Conservation (phyloP, 2,797 vertebrate genomes). For the Darevskia nairensis region DNA sequence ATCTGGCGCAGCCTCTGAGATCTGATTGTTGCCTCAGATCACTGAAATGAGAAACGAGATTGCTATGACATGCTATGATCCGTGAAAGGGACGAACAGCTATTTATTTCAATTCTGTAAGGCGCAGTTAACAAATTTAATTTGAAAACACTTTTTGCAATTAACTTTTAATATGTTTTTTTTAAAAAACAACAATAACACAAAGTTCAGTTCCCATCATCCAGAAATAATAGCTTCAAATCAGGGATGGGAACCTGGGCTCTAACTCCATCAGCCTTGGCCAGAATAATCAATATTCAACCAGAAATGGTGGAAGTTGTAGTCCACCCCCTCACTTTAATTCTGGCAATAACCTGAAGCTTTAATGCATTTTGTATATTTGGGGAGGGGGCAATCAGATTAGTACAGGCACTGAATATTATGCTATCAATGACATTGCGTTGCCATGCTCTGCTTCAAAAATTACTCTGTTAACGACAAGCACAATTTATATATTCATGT, state of each 20-base stretch:
- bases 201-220: not conserved
- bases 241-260: not conserved
- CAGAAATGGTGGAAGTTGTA: not conserved
- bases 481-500: not conserved
- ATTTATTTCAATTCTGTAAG: slow-evolving; percentile 13
- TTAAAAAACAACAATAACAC: slow-evolving; percentile 10
- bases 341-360: slow-evolving; percentile 16
- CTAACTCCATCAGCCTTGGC: not conserved
- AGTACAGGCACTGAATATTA: not conserved
- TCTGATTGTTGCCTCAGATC: slow-evolving; percentile 99
- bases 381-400: not conserved
- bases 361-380: slow-evolving; percentile 1
- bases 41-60: slow-evolving; percentile 74
- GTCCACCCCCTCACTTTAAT: not conserved
- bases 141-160: slow-evolving; percentile 1
- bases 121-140: slow-evolving; percentile 9
- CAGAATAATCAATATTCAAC: too few relatives aligned
- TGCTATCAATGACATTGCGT: not conserved
- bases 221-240: slow-evolving; percentile 15
- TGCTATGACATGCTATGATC: not conserved
- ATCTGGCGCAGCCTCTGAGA: slow-evolving; percentile 94
- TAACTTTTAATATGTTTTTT: not conserved
- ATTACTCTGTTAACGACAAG: not conserved
- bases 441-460: not conserved
- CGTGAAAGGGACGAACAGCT: slow-evolving; percentile 19